phyloP scores from a whole-genome alignment of 2,113 vertebrate species.

The Dissostichus mawsoni region DNA sequence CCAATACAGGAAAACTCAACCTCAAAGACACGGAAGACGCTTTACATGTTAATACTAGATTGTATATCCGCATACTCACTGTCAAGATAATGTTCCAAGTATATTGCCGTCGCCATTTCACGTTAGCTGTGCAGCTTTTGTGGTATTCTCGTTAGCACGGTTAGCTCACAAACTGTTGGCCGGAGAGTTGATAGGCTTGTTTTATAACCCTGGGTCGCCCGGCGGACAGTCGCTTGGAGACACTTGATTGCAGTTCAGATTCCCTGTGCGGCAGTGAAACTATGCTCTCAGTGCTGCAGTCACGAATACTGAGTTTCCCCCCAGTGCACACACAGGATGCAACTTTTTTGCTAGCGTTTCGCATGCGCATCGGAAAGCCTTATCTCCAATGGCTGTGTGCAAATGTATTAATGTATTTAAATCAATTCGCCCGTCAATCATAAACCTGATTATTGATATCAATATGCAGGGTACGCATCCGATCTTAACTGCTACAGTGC shows the following conservation, averaged over 20 bases:
- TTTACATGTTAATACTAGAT: fast-evolving
- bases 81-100: constrained; percentile 97
- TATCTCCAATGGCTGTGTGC: no score
- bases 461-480: no score
- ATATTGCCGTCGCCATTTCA: constrained; percentile 97
- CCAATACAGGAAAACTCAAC: neutral
- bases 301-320: constrained; percentile 4
- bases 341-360: constrained; percentile 28
- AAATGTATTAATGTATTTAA: no score
- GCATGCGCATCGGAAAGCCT: constrained; percentile 32
- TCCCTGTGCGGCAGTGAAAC: constrained; percentile 3
- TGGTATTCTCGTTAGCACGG: constrained; percentile 52
- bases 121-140: constrained; percentile 56
- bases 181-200: constrained; percentile 38
- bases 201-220: constrained; percentile 43
- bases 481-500: neutral
- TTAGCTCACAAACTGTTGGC: constrained; percentile 46
- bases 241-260: neutral
- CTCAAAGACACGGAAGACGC: neutral
- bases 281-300: neutral
- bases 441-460: no score
- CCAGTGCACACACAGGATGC: constrained; percentile 8
- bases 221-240: neutral
- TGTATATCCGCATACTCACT: constrained; percentile 84
- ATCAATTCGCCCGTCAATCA: neutral